Conservation (phyloP, 2,797 vertebrate genomes). For the Acropternis orthonyx region DNA sequence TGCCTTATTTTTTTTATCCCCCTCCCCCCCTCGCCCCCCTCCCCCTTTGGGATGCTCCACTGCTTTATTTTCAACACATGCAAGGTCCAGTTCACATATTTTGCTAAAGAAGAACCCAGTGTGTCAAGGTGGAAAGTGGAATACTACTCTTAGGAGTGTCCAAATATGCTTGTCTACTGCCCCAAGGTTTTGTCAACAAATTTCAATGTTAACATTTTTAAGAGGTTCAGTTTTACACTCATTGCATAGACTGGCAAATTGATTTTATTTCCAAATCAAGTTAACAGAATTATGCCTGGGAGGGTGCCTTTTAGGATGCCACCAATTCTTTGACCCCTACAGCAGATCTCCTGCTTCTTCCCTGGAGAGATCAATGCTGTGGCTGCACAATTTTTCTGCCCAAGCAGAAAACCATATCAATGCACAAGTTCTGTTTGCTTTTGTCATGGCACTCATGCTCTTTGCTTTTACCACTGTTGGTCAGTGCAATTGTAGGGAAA, state of each 20-base stretch:
- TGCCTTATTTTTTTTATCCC: not conserved
- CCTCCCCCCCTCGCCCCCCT: no score
- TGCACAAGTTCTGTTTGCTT: not conserved
- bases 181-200: not conserved
- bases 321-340: not conserved
- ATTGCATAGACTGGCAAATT: not conserved
- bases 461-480: not conserved
- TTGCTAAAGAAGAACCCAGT: not conserved
- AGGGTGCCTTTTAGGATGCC: not conserved
- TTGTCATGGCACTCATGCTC: not conserved
- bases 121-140: not conserved
- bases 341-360: not conserved
- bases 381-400: not conserved
- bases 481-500: not conserved
- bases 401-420: not conserved
- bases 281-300: not conserved
- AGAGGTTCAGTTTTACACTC: not conserved
- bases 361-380: not conserved
- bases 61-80: not conserved
- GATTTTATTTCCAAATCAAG: not conserved
- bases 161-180: not conserved
- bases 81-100: not conserved
- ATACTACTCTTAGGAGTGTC: not conserved
- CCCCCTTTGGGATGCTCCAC: not conserved
- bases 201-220: not conserved